Percentiles rank a stretch among this genome's conserved stretches.
Conservation (phyloP, 2,113 vertebrate species). For the Marmota monax region DNA sequence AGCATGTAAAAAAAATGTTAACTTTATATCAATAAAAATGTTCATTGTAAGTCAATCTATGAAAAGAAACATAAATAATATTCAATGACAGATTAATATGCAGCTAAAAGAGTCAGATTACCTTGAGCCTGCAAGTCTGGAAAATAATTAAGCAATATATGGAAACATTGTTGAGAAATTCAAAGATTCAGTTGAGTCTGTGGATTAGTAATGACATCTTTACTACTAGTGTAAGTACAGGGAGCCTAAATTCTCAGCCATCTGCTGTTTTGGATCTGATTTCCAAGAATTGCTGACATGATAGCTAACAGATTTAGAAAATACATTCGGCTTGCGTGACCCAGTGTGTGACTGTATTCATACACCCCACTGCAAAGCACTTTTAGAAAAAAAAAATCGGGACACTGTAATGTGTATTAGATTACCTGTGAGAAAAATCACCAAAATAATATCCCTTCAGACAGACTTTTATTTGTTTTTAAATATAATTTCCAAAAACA, state of each 20-base stretch:
- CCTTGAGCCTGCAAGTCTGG: conserved; percentile 53
- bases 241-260: conserved; percentile 40
- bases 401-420: not conserved
- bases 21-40: conserved; percentile 39
- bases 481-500: not conserved
- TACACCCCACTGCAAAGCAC: not conserved
- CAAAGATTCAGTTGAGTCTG: conserved; percentile 27
- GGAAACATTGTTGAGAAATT: conserved; percentile 67
- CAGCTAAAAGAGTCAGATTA: conserved; percentile 52
- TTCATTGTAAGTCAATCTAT: conserved; percentile 6
- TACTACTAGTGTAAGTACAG: conserved; percentile 40
- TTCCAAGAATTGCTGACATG: conserved; percentile 59
- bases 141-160: conserved; percentile 63
- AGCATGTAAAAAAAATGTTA: conserved; percentile 49
- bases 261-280: conserved; percentile 39
- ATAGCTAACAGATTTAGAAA: conserved; percentile 69
- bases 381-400: conserved; percentile 5
- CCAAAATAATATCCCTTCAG: not conserved
- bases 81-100: conserved; percentile 69
- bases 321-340: conserved; percentile 49
- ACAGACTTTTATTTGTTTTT: not conserved
- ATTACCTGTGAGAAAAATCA: not conserved
- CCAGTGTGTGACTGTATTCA: conserved; percentile 6
- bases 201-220: conserved; percentile 63
- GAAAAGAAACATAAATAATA: conserved; percentile 48